Evolutionary conservation across 1,140 invertebrate genomes (phyloP), one percentile per base, ranked within the genome.

Genomic region (Prorops nasuta): DNA sequence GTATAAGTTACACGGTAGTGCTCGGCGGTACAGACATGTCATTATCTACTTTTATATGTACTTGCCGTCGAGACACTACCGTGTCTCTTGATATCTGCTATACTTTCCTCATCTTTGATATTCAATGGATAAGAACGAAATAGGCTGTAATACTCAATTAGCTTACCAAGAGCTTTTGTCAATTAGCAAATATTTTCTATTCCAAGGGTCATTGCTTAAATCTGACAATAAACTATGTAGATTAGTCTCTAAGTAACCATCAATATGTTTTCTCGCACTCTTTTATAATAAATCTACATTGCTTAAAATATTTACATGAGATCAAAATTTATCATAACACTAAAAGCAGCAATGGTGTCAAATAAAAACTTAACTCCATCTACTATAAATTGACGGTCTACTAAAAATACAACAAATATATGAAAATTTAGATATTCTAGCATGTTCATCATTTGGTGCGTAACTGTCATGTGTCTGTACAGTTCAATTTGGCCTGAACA

Each of bases 401-500:
- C 76, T 12, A 98, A 75, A 72, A 95, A 98, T 0, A 98, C 87
- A n/a, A n/a, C n/a, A n/a, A n/a, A n/a, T n/a, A n/a, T n/a, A n/a
- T n/a, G n/a, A n/a, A n/a, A n/a, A n/a, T 2, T 89, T 88, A 91
- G 91, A 34, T 82, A 80, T 55, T 90, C 80, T 14, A 98, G 77
- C 15, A 83, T 74, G 28, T 89, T 83, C 0, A 95, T 89, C 17
- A 98, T 75, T 58, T 87, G 83, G 58, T 83, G 83, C 72, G 98
- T 94, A 15, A 93, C 86, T 37, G 89, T 86, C 64, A 98, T 82
- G 76, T 98, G 96, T 24, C 94, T 97, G 72, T 98, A 98, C 0
- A 99, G 78, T 77, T 99, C 97, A 53, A 99, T 96, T 83, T 98
- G 96, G 6, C 96, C 96, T 8, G 96, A 96, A 74, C 95, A 97